Evolutionary conservation across 2,888 invertebrate genomes (phyloP), one percentile per base, ranked within the genome.

Genomic region (Drosophila nr. fundita): DNA sequence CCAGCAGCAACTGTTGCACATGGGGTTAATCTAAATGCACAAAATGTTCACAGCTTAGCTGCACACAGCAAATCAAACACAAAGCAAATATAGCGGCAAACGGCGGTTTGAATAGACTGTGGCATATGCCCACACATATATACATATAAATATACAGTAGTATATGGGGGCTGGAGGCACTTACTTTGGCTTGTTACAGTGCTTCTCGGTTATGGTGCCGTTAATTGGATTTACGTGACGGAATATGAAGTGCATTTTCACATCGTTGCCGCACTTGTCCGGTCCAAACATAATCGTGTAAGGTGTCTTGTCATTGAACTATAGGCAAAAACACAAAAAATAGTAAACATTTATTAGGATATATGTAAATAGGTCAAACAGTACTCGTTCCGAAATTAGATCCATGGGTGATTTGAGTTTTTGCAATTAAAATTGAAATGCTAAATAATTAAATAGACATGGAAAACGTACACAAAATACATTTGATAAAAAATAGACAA

Each of bases 241-340:
- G 94, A 99, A 98, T 93, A 99, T 99, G 92, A 96, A 96, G 92
- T 96, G 96, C 92, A 98, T 95, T 94, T 99, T 99, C 91, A 97
- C 96, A 93, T 98, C 98, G 91, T 97, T 97, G 76, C 99, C 99
- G 94, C 99, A 99, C 94, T 99, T 99, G 94, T 99, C 99, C 11
- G 99, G 99, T 0, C 99, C 99, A 94, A 99, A 99, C 99, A 99
- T 99, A 90, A 99, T 98, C 3, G 98, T 97, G 94, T 99, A 99
- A 0, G 98, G 97, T 0, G 99, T 98, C 94, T 98, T 98, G 94
- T 99, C 99, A 92, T 97, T 95, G 94, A 99, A 98, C 90, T 93
- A 86, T 34, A 74, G 40, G 4, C 21, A 48, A 30, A 24, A 21
- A 24, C 8, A 50, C 13, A 55, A 61, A 3, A 40, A 27, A 30